A percentile compares a stretch with the other conserved stretches of the same genome.
phyloP scores from a whole-genome alignment of 1,140 invertebrate genomes.

The Heliconius hermathena region DNA sequence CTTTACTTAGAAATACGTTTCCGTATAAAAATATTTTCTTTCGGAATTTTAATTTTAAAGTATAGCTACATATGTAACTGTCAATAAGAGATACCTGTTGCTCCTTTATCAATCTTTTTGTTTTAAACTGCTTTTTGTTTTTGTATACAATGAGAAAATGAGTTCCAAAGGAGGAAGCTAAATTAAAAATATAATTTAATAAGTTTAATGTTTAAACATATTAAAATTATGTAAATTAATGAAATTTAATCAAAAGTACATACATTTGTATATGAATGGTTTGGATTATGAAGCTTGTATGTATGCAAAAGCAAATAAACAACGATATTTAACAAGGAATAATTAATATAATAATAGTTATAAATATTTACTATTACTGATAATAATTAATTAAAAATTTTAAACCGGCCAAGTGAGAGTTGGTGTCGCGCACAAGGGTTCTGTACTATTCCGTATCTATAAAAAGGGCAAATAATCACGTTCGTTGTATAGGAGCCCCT shows the following conservation, averaged over 20 bases:
- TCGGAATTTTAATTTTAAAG: neutral
- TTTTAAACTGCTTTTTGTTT: neutral
- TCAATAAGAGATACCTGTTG: neutral
- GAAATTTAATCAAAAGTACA: neutral
- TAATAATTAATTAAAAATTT: neutral
- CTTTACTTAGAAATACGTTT: conserved; percentile 7
- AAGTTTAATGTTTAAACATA: too few species aligned
- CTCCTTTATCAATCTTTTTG: neutral
- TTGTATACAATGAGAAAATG: neutral
- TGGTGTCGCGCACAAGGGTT: too few species aligned
- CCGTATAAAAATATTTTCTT: neutral
- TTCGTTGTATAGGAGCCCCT: too few species aligned
- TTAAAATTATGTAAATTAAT: neutral
- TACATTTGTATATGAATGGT: neutral
- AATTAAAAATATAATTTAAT: neutral
- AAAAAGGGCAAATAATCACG: too few species aligned
- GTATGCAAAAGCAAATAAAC: neutral
- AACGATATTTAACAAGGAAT: neutral
- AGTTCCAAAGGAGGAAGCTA: neutral
- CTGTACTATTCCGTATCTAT: too few species aligned
- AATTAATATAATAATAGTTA: neutral
- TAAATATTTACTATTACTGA: neutral
- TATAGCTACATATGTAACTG: neutral
- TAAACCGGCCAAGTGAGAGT: too few species aligned
- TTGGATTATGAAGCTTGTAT: neutral